Percentiles rank a stretch among this genome's conserved stretches.
Evolutionary conservation across 2,797 vertebrate genomes (phyloP).

Genomic region (Botia almorhae): DNA sequence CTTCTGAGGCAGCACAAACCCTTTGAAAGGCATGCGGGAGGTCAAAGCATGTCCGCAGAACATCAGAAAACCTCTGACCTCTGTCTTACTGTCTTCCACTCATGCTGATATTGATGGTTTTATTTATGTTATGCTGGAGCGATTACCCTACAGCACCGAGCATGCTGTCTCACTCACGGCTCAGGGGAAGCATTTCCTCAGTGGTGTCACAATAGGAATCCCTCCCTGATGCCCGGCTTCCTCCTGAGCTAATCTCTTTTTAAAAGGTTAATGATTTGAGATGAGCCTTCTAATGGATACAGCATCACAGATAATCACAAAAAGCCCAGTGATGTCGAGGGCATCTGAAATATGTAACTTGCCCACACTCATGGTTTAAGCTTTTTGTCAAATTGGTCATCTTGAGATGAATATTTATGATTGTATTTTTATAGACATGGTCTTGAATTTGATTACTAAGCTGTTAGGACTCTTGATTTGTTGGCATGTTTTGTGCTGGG

Average conservation of each 20-base stretch:
- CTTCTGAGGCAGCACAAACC: not conserved
- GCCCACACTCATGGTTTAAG: not conserved
- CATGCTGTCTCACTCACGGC: slow-evolving; percentile 9
- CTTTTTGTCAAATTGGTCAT: not conserved
- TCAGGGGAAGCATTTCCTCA: slow-evolving; percentile 66
- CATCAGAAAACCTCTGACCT: not conserved
- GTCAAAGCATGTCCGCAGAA: slow-evolving; percentile 5
- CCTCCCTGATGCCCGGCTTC: slow-evolving; percentile 71
- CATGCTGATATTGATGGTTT: not conserved
- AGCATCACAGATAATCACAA: slow-evolving; percentile 49
- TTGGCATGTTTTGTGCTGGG: slow-evolving; percentile 63
- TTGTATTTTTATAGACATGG: not conserved
- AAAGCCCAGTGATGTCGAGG: slow-evolving; percentile 30
- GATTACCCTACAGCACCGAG: slow-evolving; percentile 17
- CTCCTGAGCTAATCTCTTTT: slow-evolving; percentile 78
- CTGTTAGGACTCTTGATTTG: slow-evolving; percentile 42
- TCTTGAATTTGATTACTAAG: slow-evolving; percentile 53
- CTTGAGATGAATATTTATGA: no score
- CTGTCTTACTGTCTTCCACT: not conserved
- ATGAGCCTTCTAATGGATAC: slow-evolving; percentile 55
- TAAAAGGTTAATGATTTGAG: slow-evolving; percentile 82
- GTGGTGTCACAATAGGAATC: slow-evolving; percentile 73
- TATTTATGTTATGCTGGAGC: not conserved
- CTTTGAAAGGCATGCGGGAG: not conserved
- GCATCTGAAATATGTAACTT: not conserved